Percentiles rank a stretch among this genome's conserved stretches.
phyloP scores from a whole-genome alignment of 2,888 invertebrate species.

The Leptinotarsa haldemani region DNA sequence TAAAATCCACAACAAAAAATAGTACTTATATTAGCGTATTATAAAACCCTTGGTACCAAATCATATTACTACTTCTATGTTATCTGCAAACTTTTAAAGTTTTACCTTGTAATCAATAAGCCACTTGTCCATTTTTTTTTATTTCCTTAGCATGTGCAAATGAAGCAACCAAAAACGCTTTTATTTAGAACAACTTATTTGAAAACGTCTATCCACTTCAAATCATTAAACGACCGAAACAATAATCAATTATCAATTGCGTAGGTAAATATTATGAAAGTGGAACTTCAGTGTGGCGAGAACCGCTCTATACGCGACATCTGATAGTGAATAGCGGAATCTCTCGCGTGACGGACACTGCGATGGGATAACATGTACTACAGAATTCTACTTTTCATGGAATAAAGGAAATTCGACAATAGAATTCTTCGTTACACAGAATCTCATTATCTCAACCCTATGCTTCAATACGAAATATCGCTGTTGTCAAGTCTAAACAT shows the following conservation, averaged over 20 bases:
- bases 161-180: conserved; percentile 6
- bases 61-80: conserved; percentile 6
- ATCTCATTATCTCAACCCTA: not conserved
- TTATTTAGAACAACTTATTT: conserved; percentile 13
- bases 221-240: conserved; percentile 6
- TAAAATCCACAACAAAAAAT: conserved; percentile 10
- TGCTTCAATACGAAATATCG: not conserved
- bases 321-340: conserved; percentile 7
- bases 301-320: conserved; percentile 7
- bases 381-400: not conserved
- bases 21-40: conserved; percentile 6
- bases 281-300: conserved; percentile 1
- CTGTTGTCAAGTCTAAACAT: not conserved
- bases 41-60: conserved; percentile 11
- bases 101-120: conserved; percentile 5
- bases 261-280: conserved; percentile 6
- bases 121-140: conserved; percentile 13
- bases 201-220: conserved; percentile 6
- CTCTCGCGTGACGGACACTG: conserved; percentile 1
- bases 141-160: conserved; percentile 4
- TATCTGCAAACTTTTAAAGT: not conserved
- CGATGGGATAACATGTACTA: not conserved
- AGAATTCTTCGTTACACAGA: conserved; percentile 1
- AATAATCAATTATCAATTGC: not conserved
- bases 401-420: not conserved